phyloP scores from a whole-genome alignment of 2,113 vertebrate genomes.

The Shinisaurus crocodilurus region DNA sequence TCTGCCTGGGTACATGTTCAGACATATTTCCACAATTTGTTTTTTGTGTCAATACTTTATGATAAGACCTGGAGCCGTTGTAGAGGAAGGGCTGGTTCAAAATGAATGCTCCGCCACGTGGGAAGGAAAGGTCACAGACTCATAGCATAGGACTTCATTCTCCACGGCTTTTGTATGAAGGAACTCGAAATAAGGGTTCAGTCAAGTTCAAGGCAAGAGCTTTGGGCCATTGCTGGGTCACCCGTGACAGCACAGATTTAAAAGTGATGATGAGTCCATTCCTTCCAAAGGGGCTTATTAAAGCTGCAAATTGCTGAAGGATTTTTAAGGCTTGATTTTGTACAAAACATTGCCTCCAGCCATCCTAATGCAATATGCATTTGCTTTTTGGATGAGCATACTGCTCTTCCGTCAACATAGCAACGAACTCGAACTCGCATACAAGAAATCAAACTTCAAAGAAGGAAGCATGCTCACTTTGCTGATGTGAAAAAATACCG shows the following conservation, averaged over 20 bases:
- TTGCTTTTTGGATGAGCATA: constrained; percentile 64
- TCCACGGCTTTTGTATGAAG: constrained; percentile 49
- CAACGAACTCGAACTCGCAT: constrained; percentile 59
- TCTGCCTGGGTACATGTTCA: neutral
- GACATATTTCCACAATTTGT: neutral
- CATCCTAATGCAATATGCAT: constrained; percentile 74
- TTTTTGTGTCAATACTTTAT: neutral
- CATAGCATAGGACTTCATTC: constrained; percentile 55
- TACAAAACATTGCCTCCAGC: constrained; percentile 69
- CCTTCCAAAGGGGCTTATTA: constrained; percentile 62
- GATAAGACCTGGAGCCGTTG: constrained; percentile 38
- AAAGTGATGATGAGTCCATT: constrained; percentile 53
- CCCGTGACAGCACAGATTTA: constrained; percentile 30
- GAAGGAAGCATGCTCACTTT: constrained; percentile 47
- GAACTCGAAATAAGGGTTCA: constrained; percentile 63
- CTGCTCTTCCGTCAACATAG: constrained; percentile 67
- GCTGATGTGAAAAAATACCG: constrained; percentile 28
- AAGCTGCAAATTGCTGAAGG: constrained; percentile 61
- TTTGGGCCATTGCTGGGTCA: constrained; percentile 47
- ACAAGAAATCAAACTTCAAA: constrained; percentile 50
- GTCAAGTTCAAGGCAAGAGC: constrained; percentile 64
- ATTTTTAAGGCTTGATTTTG: constrained; percentile 68
- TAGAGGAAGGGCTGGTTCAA: constrained; percentile 47
- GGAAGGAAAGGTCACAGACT: constrained; percentile 53
- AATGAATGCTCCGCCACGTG: constrained; percentile 55